These are phyloP conservation scores for Luehdorfia chinensis DNA, from an alignment of 1,140 invertebrate genomes.

Conservation along the genomic window DNA sequence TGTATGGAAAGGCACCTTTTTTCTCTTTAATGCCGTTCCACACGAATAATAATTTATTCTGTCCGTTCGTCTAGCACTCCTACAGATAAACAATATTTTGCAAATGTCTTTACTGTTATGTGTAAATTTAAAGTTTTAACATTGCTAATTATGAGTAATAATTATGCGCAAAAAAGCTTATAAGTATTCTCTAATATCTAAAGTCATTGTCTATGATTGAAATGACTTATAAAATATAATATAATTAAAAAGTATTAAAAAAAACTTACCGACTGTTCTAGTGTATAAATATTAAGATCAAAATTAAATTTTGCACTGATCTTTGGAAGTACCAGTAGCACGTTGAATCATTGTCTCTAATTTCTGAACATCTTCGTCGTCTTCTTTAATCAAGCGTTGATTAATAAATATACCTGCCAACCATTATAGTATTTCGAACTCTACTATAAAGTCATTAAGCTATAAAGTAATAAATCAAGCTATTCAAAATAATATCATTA, in stretches of 20 bases:
- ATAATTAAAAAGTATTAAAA: too few relatives aligned
- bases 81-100: neutral
- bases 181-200: too few relatives aligned
- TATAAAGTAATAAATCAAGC: neutral
- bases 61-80: too few relatives aligned
- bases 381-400: constrained; percentile 1
- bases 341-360: constrained; percentile 3
- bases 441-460: neutral
- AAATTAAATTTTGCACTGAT: too few relatives aligned
- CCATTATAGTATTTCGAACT: constrained; percentile 6
- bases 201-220: too few relatives aligned
- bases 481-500: neutral
- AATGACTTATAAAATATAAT: too few relatives aligned
- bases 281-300: too few relatives aligned
- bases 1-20: neutral
- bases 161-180: too few relatives aligned
- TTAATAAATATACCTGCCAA: neutral
- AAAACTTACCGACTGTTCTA: too few relatives aligned
- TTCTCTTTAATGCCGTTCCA: neutral
- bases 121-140: too few relatives aligned
- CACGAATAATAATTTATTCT: neutral
- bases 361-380: neutral
- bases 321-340: neutral
- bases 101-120: neutral
- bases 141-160: too few relatives aligned